Conservation (phyloP, 2,888 invertebrate genomes). For the Drosophila hamatofila region DNA sequence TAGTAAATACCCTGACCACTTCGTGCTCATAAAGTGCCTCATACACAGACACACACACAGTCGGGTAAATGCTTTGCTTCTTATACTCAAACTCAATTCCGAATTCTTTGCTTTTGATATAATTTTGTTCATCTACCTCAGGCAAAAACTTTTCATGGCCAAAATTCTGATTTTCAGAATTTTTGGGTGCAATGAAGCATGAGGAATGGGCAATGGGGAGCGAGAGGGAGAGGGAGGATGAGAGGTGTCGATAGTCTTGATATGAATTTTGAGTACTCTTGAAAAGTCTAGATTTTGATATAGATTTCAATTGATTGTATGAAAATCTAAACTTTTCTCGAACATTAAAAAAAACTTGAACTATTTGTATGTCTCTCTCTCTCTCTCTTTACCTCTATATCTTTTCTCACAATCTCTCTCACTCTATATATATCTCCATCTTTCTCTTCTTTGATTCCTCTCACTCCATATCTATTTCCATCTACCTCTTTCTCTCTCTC, state of each 20-base stretch:
- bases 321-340: background rate
- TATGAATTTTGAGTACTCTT: background rate
- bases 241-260: background rate
- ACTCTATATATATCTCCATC: background rate
- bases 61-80: background rate
- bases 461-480: no score
- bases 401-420: no score
- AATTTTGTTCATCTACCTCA: background rate
- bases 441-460: no score
- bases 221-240: background rate
- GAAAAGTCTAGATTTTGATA: background rate
- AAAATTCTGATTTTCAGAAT: background rate
- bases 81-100: background rate
- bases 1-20: slow-evolving; percentile 2
- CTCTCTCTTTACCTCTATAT: no score
- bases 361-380: no score
- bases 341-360: no score
- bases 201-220: background rate
- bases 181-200: background rate
- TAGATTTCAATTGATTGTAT: background rate
- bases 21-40: background rate
- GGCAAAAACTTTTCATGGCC: background rate
- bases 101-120: background rate
- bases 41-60: no score
- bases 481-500: no score